Evolutionary conservation across 2,888 invertebrate species (phyloP).

Genomic region (Meiosimyza platycephala): DNA sequence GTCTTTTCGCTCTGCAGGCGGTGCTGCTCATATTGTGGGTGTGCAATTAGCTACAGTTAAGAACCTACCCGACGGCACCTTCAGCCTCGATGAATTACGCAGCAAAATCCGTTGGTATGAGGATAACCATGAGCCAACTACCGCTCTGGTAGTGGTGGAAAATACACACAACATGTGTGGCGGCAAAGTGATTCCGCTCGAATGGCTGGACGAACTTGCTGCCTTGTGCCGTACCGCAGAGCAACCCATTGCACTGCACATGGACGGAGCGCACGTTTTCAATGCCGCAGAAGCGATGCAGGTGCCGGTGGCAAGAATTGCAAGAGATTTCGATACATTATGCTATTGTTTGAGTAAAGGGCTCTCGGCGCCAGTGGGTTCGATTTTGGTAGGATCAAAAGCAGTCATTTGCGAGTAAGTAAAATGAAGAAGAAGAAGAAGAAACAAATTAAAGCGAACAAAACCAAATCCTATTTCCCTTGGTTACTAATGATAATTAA

Average conservation of each 20-base stretch:
- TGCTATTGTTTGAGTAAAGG: slow-evolving; percentile 93
- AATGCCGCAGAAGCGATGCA: slow-evolving; percentile 84
- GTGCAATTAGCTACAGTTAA: slow-evolving; percentile 78
- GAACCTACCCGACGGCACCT: slow-evolving; percentile 88
- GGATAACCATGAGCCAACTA: slow-evolving; percentile 83
- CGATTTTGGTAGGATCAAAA: slow-evolving; percentile 81
- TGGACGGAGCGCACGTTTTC: slow-evolving; percentile 94
- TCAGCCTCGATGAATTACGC: slow-evolving; percentile 78
- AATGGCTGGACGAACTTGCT: slow-evolving; percentile 81
- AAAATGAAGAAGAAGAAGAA: slow-evolving; percentile 15
- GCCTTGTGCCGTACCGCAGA: slow-evolving; percentile 60
- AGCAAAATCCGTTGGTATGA: slow-evolving; percentile 73
- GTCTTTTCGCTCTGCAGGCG: slow-evolving; percentile 67
- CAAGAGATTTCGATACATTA: slow-evolving; percentile 81
- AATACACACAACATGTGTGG: slow-evolving; percentile 93
- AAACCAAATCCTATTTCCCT: not conserved
- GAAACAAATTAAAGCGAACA: slow-evolving; percentile 29
- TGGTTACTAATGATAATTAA: not conserved
- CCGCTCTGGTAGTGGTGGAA: slow-evolving; percentile 85
- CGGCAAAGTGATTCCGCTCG: slow-evolving; percentile 84
- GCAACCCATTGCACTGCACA: slow-evolving; percentile 76
- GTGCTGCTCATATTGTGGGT: slow-evolving; percentile 79
- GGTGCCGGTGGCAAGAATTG: slow-evolving; percentile 74
- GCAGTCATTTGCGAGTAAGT: slow-evolving; percentile 78
- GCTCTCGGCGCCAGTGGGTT: slow-evolving; percentile 90